A percentile compares a stretch with the other conserved stretches of the same genome.
Evolutionary conservation across 2,888 invertebrate species (phyloP).

Genomic region (Abscondita cerata): DNA sequence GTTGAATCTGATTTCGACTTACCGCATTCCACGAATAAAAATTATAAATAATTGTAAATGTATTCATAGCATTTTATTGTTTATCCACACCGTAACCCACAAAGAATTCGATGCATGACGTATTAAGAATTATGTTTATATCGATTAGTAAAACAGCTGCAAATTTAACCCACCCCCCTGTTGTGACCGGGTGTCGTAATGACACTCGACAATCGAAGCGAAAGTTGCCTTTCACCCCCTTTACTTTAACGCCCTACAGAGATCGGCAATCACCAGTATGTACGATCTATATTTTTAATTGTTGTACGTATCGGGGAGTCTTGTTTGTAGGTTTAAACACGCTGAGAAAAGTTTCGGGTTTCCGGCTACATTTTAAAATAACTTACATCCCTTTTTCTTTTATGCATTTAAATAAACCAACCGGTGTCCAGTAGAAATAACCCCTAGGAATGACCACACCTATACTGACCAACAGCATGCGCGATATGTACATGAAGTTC

Average conservation of each 20-base stretch:
- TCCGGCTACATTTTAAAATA: not conserved
- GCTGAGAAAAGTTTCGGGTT: not conserved
- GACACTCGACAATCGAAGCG: slow-evolving; percentile 53
- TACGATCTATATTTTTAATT: slow-evolving; percentile 41
- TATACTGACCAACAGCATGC: slow-evolving; percentile 54
- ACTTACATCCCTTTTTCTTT: not conserved
- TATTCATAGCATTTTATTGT: no score
- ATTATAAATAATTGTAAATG: no score
- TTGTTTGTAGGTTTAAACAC: slow-evolving; percentile 41
- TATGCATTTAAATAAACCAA: slow-evolving; percentile 44
- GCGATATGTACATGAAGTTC: slow-evolving; percentile 36
- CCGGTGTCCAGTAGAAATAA: slow-evolving; percentile 46
- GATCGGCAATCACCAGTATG: slow-evolving; percentile 51
- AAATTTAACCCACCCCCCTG: slow-evolving; percentile 49
- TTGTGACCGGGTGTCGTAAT: slow-evolving; percentile 55
- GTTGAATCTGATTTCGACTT: slow-evolving; percentile 5
- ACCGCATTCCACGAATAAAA: no score
- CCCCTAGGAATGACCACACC: slow-evolving; percentile 57
- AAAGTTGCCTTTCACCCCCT: slow-evolving; percentile 46
- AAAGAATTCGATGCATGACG: not conserved
- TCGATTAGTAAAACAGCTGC: slow-evolving; percentile 50
- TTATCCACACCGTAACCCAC: no score
- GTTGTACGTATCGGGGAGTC: slow-evolving; percentile 43
- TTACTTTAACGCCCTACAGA: slow-evolving; percentile 51
- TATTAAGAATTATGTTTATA: slow-evolving; percentile 24